Evolutionary conservation across 1,140 invertebrate genomes (phyloP).

Genomic region (Brevipalpus yothersi): DNA sequence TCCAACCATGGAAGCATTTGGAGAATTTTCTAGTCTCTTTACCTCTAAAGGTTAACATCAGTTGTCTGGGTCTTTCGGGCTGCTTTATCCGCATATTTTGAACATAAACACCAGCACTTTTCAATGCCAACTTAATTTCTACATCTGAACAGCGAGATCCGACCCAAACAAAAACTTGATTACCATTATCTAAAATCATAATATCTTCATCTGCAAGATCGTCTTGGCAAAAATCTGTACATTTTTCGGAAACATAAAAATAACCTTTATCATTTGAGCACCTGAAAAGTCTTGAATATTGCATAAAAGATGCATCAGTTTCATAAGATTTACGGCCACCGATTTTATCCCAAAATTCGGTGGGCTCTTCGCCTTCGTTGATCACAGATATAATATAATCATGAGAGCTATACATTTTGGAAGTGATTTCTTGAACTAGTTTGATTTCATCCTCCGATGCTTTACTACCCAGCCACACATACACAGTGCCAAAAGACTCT

Average conservation of each 20-base stretch:
- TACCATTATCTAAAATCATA: conserved; percentile 96
- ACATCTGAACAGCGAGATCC: conserved; percentile 89
- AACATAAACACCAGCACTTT: conserved; percentile 95
- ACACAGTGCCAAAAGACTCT: conserved; percentile 73
- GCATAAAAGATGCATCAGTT: conserved; percentile 67
- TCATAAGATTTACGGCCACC: conserved; percentile 83
- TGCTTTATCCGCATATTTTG: conserved; percentile 90
- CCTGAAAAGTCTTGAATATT: conserved; percentile 76
- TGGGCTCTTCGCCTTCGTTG: conserved; percentile 89
- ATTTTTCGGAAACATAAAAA: conserved; percentile 96
- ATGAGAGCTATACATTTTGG: conserved; percentile 69
- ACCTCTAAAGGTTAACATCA: conserved; percentile 87
- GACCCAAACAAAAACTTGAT: conserved; percentile 93
- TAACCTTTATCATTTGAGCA: conserved; percentile 99
- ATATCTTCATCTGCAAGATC: conserved; percentile 98
- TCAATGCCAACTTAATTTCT: conserved; percentile 93
- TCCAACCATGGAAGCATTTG: conserved; percentile 98
- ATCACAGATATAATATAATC: conserved; percentile 37
- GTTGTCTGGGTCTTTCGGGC: conserved; percentile 62
- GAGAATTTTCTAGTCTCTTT: conserved; percentile 83
- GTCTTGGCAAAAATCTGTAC: conserved; percentile 98
- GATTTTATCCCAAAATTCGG: conserved; percentile 92
- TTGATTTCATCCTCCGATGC: conserved; percentile 62
- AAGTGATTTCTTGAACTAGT: conserved; percentile 73
- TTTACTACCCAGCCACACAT: conserved; percentile 87